A percentile compares a stretch with the other conserved stretches of the same genome.
These are phyloP conservation scores for Turnix velox DNA, from an alignment of 2,113 vertebrate species.

Conservation along the genomic window DNA sequence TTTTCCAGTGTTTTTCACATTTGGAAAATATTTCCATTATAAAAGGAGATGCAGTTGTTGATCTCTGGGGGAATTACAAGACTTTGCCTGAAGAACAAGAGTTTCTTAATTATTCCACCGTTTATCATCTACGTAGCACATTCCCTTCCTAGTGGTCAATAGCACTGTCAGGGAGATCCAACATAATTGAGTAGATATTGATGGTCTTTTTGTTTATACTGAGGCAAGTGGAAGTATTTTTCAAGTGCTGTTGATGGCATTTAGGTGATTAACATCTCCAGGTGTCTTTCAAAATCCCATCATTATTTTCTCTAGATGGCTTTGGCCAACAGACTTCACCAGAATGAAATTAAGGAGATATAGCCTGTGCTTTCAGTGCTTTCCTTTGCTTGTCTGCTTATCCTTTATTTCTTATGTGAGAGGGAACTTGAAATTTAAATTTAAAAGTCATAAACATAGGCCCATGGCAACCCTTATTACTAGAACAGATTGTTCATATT, in stretches of 20 bases:
- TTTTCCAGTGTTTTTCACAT: background rate
- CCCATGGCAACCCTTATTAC: background rate
- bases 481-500: background rate
- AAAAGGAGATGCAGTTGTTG: background rate
- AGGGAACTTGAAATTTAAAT: background rate
- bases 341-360: background rate
- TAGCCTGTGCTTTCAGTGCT: rapidly evolving
- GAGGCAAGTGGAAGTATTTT: background rate
- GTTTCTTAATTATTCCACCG: background rate
- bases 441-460: rapidly evolving
- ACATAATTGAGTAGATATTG: conserved; percentile 19
- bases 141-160: background rate
- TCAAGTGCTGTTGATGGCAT: background rate
- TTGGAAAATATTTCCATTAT: background rate
- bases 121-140: background rate
- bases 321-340: background rate
- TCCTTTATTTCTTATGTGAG: background rate
- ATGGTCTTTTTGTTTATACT: background rate
- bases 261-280: background rate
- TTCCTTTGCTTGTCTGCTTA: background rate
- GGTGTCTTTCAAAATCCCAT: background rate
- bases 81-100: background rate
- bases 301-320: background rate
- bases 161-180: background rate
- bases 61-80: background rate